Percentiles rank a stretch among this genome's conserved stretches.
These are phyloP conservation scores for Oxygymnocypris stewartii DNA, from an alignment of 2,113 vertebrate genomes.

Conservation along the genomic window DNA sequence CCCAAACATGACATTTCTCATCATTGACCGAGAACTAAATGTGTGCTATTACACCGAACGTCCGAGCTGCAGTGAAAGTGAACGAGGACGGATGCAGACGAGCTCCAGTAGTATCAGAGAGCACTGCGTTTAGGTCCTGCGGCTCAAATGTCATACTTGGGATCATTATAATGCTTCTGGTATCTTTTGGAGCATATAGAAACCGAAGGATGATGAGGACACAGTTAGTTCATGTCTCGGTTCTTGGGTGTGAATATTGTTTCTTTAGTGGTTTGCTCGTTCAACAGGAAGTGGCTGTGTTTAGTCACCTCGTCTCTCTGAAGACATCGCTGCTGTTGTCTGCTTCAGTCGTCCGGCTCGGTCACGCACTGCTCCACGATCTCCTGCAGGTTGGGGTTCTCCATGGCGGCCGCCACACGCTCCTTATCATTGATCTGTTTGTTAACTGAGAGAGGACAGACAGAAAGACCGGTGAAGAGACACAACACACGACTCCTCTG, in stretches of 20 bases:
- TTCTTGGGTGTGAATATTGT: background rate
- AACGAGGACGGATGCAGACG: background rate
- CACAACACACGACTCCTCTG: background rate
- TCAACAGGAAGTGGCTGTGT: slow-evolving; percentile 7
- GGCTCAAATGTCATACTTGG: background rate
- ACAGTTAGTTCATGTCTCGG: background rate
- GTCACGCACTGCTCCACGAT: slow-evolving; percentile 95
- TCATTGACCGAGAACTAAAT: background rate
- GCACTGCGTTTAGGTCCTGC: no score
- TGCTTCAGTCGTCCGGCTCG: slow-evolving; percentile 84
- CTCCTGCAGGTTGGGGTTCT: slow-evolving; percentile 91
- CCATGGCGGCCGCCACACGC: slow-evolving; percentile 97
- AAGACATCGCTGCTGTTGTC: no score
- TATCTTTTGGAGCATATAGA: background rate
- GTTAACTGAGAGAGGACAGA: slow-evolving; percentile 80
- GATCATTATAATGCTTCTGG: background rate
- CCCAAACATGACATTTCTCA: background rate
- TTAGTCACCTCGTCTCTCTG: background rate
- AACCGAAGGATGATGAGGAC: background rate
- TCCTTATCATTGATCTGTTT: slow-evolving; percentile 99
- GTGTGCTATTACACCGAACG: background rate
- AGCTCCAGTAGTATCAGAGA: background rate
- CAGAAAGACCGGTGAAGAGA: background rate
- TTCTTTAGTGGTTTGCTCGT: background rate
- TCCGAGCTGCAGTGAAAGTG: background rate